Percentiles rank a stretch among this genome's conserved stretches.
phyloP scores from a whole-genome alignment of 2,888 invertebrate species.

The Mesoligia furuncula region DNA sequence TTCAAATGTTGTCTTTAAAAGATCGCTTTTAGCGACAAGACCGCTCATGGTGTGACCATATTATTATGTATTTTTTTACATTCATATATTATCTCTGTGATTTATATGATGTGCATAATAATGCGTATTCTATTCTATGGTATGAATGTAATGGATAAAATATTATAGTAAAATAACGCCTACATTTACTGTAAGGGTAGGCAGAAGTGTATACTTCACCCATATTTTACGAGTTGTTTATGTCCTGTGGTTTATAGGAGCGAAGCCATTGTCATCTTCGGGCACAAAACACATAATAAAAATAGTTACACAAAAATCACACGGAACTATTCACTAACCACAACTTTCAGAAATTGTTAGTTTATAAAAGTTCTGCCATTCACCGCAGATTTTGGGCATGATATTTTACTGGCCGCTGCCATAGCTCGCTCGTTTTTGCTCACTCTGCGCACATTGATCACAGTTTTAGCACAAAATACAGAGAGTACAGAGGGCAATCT shows the following conservation, averaged over 20 bases:
- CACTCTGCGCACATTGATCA: fast-evolving
- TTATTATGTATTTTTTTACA: too few relatives aligned
- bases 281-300: background rate
- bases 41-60: too few relatives aligned
- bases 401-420: background rate
- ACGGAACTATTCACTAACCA: too few relatives aligned
- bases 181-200: background rate
- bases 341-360: background rate
- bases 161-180: background rate
- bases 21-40: too few relatives aligned
- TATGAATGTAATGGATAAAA: background rate
- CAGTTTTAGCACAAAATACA: too few relatives aligned
- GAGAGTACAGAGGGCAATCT: too few relatives aligned
- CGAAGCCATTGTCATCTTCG: background rate
- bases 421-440: background rate
- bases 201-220: background rate
- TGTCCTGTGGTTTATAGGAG: background rate
- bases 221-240: background rate
- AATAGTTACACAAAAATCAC: background rate
- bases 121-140: too few relatives aligned
- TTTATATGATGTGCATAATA: too few relatives aligned
- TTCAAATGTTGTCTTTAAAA: too few relatives aligned
- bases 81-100: too few relatives aligned
- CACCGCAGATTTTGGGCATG: background rate
- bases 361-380: background rate